These are phyloP conservation scores for Colius striatus DNA, from an alignment of 2,113 vertebrate genomes.

Conservation along the genomic window DNA sequence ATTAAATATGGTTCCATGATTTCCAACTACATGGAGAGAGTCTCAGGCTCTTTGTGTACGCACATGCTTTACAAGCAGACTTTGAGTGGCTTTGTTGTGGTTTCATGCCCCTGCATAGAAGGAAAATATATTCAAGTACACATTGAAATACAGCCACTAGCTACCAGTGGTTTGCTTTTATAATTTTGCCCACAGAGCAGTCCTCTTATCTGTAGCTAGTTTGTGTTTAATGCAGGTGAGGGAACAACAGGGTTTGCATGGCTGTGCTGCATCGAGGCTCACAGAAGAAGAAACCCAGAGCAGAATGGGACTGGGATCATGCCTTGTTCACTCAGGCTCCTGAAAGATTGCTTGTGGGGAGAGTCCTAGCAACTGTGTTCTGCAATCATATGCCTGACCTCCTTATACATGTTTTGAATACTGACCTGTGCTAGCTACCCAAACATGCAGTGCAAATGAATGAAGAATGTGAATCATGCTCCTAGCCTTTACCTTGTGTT, in stretches of 20 bases:
- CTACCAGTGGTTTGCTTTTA: background rate
- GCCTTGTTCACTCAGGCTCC: background rate
- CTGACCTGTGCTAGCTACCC: background rate
- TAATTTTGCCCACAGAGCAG: background rate
- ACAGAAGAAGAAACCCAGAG: background rate
- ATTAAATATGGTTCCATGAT: background rate
- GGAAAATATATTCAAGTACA: background rate
- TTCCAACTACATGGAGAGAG: background rate
- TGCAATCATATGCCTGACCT: background rate
- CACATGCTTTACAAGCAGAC: background rate
- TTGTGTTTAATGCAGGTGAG: background rate
- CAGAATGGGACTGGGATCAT: background rate
- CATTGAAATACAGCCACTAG: background rate
- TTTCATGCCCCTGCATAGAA: background rate
- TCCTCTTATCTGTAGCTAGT: background rate
- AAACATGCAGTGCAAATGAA: background rate
- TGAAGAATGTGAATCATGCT: background rate
- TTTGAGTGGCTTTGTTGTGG: conserved; percentile 10
- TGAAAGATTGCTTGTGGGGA: background rate
- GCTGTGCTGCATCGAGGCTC: background rate
- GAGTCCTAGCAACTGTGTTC: background rate
- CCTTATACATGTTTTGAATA: background rate
- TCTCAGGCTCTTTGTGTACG: background rate
- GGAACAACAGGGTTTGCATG: background rate
- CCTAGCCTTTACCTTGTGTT: background rate